Percentiles rank a stretch among this genome's conserved stretches.
These are phyloP conservation scores for Zaprionus bogoriensis DNA, from an alignment of 2,888 invertebrate species.

Conservation along the genomic window DNA sequence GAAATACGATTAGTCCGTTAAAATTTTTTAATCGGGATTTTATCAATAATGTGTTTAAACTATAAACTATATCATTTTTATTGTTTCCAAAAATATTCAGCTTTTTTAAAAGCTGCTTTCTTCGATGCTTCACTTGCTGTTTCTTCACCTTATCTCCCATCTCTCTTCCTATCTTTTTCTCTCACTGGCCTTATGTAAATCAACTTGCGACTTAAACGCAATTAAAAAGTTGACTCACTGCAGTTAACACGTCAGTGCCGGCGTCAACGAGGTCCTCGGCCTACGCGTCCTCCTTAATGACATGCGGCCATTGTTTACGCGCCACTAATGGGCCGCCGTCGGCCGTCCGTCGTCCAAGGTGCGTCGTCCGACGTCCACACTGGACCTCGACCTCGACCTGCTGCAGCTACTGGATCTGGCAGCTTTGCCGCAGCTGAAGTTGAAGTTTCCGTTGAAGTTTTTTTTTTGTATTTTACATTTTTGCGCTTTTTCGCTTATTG, in stretches of 20 bases:
- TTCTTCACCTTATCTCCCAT: not conserved
- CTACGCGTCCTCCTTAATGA: constrained; percentile 56
- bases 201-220: constrained; percentile 67
- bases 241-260: constrained; percentile 68
- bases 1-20: too few relatives aligned
- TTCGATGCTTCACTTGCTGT: too few relatives aligned
- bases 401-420: not conserved
- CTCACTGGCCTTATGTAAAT: constrained; percentile 50
- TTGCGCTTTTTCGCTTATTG: constrained; percentile 32
- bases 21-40: too few relatives aligned
- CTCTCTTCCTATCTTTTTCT: not conserved
- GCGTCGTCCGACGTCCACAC: too few relatives aligned
- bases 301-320: constrained; percentile 66
- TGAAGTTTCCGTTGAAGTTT: constrained; percentile 48
- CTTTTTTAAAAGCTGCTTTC: too few relatives aligned
- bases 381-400: constrained; percentile 5
- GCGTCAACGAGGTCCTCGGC: constrained; percentile 43
- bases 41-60: too few relatives aligned
- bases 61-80: too few relatives aligned
- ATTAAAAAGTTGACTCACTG: constrained; percentile 73
- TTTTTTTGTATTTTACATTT: constrained; percentile 24
- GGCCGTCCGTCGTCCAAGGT: too few relatives aligned
- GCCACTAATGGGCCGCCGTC: constrained; percentile 43
- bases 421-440: constrained; percentile 25
- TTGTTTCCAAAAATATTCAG: too few relatives aligned